Base-by-base conservation (phyloP, 2,113 vertebrate species). In the Chionodraco myersi region DNA sequence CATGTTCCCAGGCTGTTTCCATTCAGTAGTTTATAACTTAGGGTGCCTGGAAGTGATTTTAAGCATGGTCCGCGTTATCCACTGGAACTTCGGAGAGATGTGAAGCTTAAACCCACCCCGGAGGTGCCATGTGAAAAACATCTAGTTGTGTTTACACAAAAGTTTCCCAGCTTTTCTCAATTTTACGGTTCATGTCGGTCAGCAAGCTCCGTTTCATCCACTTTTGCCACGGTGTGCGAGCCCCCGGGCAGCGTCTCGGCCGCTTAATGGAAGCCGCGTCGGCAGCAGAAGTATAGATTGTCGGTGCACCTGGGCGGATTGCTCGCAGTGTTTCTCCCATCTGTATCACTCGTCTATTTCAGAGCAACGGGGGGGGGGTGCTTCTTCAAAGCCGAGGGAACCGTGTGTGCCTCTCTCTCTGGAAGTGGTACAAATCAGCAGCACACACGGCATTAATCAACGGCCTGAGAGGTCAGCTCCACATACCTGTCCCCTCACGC, bases 371-470 rank as follows among this genome's bases (percentile, higher is more conserved):
- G 61, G 54, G 62, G 59, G 77, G 62, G 52, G 72, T 64, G 65
- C 62, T 83, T 81, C 52, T 63, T 73, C 75, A 78, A 79, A 65
- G 70, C 15, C 44, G 67, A 79, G 73, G 68, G 70, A 70, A 78
- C 60, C 54, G 23, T 63, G 57, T 82, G 71, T 86, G 89, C 68
- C 56, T 14, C 59, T 68, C 72, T 83, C 63, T 79, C 52, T 11
- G 47, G 79, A 79, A 79, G 80, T 58, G 79, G 86, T 83, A 88
- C 84, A 88, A 88, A 93, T 93, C 87, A 82, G 72, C 75, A 62
- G 72, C 13, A 51, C 84, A 84, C 85, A 65, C 85, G 74, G 86
- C 89, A 90, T 92, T 91, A 93, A 94, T 93, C 93, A 93, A 76
- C 80, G 73, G 86, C 80, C 63, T 60, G 72, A 75, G 90, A 90